These are phyloP conservation scores for Agraylea sexmaculata DNA, from an alignment of 1,140 invertebrate species.

Conservation along the genomic window DNA sequence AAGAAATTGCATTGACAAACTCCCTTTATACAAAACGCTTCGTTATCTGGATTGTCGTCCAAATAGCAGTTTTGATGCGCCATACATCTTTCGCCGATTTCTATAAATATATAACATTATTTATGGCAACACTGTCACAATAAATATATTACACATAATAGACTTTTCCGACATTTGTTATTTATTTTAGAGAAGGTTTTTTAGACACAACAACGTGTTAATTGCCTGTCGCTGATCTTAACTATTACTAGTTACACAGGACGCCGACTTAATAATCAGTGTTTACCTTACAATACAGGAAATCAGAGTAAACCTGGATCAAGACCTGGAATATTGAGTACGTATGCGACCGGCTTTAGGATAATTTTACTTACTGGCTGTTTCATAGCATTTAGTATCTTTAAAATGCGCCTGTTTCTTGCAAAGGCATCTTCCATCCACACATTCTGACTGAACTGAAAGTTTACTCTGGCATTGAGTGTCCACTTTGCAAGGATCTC, in stretches of 20 bases:
- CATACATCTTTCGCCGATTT: slow-evolving; percentile 33
- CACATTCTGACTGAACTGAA: slow-evolving; percentile 32
- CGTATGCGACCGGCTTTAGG: too few species aligned
- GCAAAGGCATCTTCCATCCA: slow-evolving; percentile 27
- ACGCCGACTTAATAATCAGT: too few species aligned
- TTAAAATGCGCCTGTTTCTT: slow-evolving; percentile 31
- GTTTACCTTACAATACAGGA: too few species aligned
- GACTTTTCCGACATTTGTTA: too few species aligned
- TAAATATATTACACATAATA: too few species aligned
- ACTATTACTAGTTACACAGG: too few species aligned
- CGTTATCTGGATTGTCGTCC: slow-evolving; percentile 22
- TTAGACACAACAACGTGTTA: too few species aligned
- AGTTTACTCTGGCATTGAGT: slow-evolving; percentile 36
- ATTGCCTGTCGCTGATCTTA: too few species aligned
- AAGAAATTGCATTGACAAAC: slow-evolving; percentile 35
- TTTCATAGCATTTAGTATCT: slow-evolving; percentile 33
- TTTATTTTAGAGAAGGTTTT: too few species aligned
- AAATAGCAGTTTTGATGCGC: slow-evolving; percentile 36
- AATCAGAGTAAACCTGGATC: too few species aligned
- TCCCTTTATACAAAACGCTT: slow-evolving; percentile 34
- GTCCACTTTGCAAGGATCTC: slow-evolving; percentile 31
- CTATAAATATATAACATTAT: slow-evolving; percentile 22
- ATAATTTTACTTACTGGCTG: slow-evolving; percentile 25
- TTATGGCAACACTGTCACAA: too few species aligned
- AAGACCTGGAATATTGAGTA: too few species aligned